phyloP scores from a whole-genome alignment of 2,797 vertebrate genomes.

The Lepus townsendii region DNA sequence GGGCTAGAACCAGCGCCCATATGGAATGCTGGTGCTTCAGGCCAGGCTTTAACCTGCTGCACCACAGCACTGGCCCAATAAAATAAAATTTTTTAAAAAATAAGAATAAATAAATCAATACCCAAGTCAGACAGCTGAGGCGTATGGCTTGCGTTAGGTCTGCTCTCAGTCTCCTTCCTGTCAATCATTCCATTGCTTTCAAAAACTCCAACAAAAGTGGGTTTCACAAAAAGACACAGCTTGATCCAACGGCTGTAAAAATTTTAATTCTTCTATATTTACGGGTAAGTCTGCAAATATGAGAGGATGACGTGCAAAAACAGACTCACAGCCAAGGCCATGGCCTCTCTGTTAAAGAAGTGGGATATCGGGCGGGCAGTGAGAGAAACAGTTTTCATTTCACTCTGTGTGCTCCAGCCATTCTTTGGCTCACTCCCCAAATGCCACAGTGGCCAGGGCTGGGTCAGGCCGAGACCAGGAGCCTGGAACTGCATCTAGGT shows the following conservation, averaged over 20 bases:
- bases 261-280: constrained; percentile 23
- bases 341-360: not conserved
- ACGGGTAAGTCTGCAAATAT: not conserved
- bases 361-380: not conserved
- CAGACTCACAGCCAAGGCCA: not conserved
- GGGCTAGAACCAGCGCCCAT: too few relatives aligned
- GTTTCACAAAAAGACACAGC: constrained; percentile 25
- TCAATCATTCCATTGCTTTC: not conserved
- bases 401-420: not conserved
- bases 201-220: not conserved
- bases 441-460: too few relatives aligned
- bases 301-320: not conserved
- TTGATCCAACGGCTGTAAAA: not conserved
- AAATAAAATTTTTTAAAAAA: too few relatives aligned
- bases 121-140: not conserved
- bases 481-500: too few relatives aligned
- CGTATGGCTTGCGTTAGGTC: not conserved
- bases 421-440: not conserved
- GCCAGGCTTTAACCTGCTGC: too few relatives aligned
- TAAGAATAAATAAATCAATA: not conserved
- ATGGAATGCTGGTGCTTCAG: too few relatives aligned
- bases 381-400: not conserved
- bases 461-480: too few relatives aligned
- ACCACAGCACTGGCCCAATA: too few relatives aligned
- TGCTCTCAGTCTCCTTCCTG: not conserved